phyloP scores from a whole-genome alignment of 2,797 vertebrate species.

The Limnodromus scolopaceus region DNA sequence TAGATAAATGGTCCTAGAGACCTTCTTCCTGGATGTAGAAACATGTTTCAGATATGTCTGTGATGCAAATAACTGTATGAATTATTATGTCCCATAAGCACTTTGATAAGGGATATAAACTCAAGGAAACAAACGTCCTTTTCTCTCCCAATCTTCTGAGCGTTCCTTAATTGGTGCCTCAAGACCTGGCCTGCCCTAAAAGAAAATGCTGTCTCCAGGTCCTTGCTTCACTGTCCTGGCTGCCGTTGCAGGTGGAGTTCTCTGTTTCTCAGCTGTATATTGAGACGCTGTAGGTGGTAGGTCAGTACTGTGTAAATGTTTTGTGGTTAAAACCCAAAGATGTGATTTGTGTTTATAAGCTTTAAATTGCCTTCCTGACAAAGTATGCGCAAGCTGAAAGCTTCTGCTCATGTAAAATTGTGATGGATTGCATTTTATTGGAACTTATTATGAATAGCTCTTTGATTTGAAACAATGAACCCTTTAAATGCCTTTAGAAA shows the following conservation, averaged over 20 bases:
- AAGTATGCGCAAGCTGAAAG: conserved; percentile 50
- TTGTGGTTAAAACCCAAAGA: conserved; percentile 54
- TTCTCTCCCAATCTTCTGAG: neutral
- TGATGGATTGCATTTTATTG: conserved; percentile 58
- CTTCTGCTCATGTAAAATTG: conserved; percentile 24
- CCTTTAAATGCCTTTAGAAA: conserved; percentile 40
- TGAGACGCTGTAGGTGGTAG: conserved; percentile 19
- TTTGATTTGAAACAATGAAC: conserved; percentile 49
- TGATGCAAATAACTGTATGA: neutral
- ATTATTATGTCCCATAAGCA: neutral
- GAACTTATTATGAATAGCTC: conserved; percentile 40
- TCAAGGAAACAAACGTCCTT: neutral
- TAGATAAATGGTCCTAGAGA: neutral
- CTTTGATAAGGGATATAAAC: neutral
- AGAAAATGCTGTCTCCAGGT: neutral
- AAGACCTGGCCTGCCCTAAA: neutral
- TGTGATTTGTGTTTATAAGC: conserved; percentile 66
- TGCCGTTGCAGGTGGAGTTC: neutral
- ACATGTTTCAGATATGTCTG: neutral
- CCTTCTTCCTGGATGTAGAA: neutral
- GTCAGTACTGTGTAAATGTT: conserved; percentile 24
- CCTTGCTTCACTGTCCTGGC: neutral
- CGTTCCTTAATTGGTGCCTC: neutral
- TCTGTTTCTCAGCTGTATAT: neutral
- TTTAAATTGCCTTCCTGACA: conserved; percentile 66